These are phyloP conservation scores for Leptinotarsa peninsularis DNA, from an alignment of 2,888 invertebrate genomes.

Conservation along the genomic window DNA sequence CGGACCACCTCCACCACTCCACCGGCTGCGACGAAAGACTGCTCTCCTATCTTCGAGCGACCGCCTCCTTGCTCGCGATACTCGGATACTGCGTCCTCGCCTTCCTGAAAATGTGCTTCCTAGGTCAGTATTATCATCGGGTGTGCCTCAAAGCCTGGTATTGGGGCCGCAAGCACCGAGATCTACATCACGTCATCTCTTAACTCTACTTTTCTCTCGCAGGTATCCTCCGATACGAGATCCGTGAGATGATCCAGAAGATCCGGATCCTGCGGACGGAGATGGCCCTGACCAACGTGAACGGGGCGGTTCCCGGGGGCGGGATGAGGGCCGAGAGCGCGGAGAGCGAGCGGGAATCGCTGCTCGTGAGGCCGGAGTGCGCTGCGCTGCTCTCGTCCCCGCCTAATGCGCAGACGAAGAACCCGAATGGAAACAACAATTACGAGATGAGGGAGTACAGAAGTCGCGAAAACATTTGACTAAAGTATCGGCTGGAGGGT, in stretches of 20 bases:
- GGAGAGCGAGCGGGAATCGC: constrained; percentile 72
- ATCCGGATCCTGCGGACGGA: constrained; percentile 83
- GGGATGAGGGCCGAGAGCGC: constrained; percentile 63
- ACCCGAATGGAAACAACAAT: constrained; percentile 82
- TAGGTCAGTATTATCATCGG: constrained; percentile 64
- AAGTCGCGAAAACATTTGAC: constrained; percentile 74
- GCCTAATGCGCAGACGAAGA: constrained; percentile 65
- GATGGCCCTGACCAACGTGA: constrained; percentile 70
- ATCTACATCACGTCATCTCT: not conserved
- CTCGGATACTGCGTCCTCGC: constrained; percentile 90
- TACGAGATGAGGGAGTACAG: constrained; percentile 83
- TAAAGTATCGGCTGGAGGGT: constrained; percentile 82
- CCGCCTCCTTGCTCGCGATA: constrained; percentile 82
- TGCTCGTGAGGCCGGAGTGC: constrained; percentile 70
- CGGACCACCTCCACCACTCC: constrained; percentile 58
- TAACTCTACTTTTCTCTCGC: not conserved
- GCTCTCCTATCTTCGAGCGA: constrained; percentile 80
- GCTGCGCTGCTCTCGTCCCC: constrained; percentile 65
- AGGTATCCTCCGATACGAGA: constrained; percentile 76
- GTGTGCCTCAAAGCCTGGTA: no score
- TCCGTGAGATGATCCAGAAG: constrained; percentile 92
- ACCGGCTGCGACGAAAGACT: constrained; percentile 80
- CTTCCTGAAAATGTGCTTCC: constrained; percentile 89
- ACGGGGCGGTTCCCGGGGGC: constrained; percentile 73
- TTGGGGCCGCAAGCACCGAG: no score